Percentiles rank a stretch among this genome's conserved stretches.
These are phyloP conservation scores for Geococcyx californianus DNA, from an alignment of 2,113 vertebrate species.

Conservation along the genomic window DNA sequence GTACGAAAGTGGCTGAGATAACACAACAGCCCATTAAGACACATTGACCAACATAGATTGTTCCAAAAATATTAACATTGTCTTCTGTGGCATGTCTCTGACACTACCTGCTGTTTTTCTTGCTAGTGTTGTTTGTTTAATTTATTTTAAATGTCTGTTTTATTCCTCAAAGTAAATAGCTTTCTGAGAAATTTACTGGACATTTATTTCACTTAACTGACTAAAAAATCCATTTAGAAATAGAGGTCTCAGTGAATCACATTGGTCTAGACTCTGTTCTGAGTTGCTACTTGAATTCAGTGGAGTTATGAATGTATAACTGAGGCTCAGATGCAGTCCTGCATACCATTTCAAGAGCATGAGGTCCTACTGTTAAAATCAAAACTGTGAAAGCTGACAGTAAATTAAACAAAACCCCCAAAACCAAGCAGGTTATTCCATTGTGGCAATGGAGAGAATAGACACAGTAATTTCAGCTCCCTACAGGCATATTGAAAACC, in stretches of 20 bases:
- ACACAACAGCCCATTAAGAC: neutral
- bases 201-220: neutral
- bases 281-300: neutral
- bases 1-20: neutral
- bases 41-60: neutral
- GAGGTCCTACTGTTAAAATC: neutral
- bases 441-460: neutral
- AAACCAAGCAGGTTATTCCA: neutral
- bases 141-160: neutral
- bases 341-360: neutral
- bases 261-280: neutral
- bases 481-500: neutral
- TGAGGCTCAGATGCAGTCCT: neutral
- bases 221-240: constrained; percentile 4
- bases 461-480: neutral
- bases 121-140: neutral
- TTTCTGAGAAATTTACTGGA: neutral
- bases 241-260: neutral
- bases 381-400: neutral
- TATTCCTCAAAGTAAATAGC: neutral
- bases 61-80: neutral
- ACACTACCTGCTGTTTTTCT: neutral
- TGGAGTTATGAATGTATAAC: neutral
- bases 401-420: neutral
- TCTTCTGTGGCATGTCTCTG: neutral